A percentile compares a stretch with the other conserved stretches of the same genome.
Conservation (phyloP, 2,797 vertebrate species). For the Nannoperca australis region DNA sequence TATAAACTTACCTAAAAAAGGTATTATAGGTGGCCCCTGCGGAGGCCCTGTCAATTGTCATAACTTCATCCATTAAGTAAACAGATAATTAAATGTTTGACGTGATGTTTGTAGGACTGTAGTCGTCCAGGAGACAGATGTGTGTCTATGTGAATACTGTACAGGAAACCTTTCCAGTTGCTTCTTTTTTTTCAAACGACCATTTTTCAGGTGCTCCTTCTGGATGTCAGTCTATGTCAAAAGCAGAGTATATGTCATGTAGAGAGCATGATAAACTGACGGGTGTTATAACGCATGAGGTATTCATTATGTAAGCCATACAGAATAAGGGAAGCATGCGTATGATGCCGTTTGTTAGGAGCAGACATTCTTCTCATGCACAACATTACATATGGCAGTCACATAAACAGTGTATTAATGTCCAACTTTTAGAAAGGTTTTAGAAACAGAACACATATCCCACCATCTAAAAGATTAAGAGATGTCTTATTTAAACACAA, state of each 20-base stretch:
- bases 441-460: neutral
- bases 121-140: constrained; percentile 23
- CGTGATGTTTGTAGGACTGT: neutral
- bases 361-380: neutral
- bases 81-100: constrained; percentile 61
- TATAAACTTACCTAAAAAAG: constrained; percentile 65
- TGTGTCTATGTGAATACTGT: constrained; percentile 7
- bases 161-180: constrained; percentile 7
- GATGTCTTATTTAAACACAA: neutral
- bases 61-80: constrained; percentile 37
- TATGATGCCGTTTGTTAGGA: neutral
- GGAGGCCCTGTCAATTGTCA: constrained; percentile 29
- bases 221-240: neutral
- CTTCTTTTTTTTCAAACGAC: neutral
- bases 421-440: constrained; percentile 7
- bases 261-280: neutral
- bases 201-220: neutral
- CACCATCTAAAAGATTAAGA: neutral
- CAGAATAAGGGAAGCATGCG: constrained; percentile 15
- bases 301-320: constrained; percentile 47
- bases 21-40: constrained; percentile 13
- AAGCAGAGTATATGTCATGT: neutral
- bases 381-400: neutral
- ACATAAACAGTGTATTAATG: constrained; percentile 6
- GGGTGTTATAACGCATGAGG: constrained; percentile 14